phyloP scores from a whole-genome alignment of 2,113 vertebrate species.

The Lampris megalopsis region DNA sequence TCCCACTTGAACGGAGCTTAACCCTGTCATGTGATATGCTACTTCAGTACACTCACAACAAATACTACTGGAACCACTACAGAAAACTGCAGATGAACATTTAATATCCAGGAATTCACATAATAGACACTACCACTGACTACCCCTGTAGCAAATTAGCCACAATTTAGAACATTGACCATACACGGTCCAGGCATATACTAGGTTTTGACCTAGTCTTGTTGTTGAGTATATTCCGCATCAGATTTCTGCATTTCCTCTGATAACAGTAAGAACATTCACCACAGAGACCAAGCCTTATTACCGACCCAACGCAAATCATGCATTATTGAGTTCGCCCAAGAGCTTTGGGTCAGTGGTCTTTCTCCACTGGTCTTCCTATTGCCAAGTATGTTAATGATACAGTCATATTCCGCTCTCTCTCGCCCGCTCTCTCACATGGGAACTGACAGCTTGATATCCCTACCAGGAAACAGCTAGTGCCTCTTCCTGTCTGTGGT shows the following conservation, averaged over 20 bases:
- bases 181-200: no score
- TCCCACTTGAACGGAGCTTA: no score
- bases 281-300: slow-evolving; percentile 33
- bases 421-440: no score
- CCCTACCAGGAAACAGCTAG: slow-evolving; percentile 61
- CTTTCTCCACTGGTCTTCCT: slow-evolving; percentile 49
- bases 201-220: no score
- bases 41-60: no score
- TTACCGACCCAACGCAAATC: slow-evolving; percentile 59
- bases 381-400: slow-evolving; percentile 62
- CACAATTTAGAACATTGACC: no score
- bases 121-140: no score
- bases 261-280: slow-evolving; percentile 40
- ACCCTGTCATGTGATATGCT: no score
- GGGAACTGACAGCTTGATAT: background rate
- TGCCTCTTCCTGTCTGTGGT: slow-evolving; percentile 58
- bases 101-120: no score
- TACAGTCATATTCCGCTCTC: background rate
- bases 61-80: no score
- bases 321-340: slow-evolving; percentile 63
- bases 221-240: slow-evolving; percentile 10
- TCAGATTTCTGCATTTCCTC: slow-evolving; percentile 49
- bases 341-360: slow-evolving; percentile 48
- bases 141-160: no score
- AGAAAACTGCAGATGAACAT: no score